Evolutionary conservation across 2,888 invertebrate species (phyloP).

Genomic region (Leptinotarsa juncta): DNA sequence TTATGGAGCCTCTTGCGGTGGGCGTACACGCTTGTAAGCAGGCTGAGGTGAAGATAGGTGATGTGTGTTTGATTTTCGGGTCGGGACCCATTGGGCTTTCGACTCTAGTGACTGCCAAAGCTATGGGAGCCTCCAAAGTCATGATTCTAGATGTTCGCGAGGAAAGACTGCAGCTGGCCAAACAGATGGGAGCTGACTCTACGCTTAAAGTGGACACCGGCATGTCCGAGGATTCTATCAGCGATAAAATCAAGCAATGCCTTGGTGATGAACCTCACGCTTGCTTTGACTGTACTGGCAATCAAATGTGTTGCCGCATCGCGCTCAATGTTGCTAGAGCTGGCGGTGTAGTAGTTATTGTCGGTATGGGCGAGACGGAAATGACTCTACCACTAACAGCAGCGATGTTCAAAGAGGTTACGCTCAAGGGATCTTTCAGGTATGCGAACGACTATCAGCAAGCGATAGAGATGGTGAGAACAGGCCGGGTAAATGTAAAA

Average conservation of each 20-base stretch:
- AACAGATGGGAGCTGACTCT: constrained; percentile 80
- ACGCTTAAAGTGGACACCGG: constrained; percentile 71
- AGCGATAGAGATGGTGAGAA: constrained; percentile 81
- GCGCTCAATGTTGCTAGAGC: constrained; percentile 71
- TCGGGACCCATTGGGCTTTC: constrained; percentile 92
- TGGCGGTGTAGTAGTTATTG: constrained; percentile 87
- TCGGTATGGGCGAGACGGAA: constrained; percentile 85
- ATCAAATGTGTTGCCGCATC: constrained; percentile 65
- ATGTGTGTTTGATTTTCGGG: constrained; percentile 80
- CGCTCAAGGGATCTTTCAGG: constrained; percentile 91
- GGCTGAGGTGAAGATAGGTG: constrained; percentile 79
- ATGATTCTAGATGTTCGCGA: constrained; percentile 77
- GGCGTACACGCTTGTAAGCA: constrained; percentile 93
- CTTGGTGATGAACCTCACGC: constrained; percentile 77
- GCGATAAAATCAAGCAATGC: constrained; percentile 70
- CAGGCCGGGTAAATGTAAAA: constrained; percentile 82
- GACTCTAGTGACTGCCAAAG: constrained; percentile 80
- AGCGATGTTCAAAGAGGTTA: constrained; percentile 86
- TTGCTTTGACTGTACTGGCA: constrained; percentile 90
- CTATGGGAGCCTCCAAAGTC: constrained; percentile 85
- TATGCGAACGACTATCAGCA: constrained; percentile 89
- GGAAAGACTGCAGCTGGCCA: constrained; percentile 74
- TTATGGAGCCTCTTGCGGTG: constrained; percentile 92
- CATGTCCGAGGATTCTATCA: constrained; percentile 69
- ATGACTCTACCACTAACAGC: constrained; percentile 84